These are phyloP conservation scores for Druon quercuslanigerum DNA, from an alignment of 1,140 invertebrate genomes.

Conservation along the genomic window DNA sequence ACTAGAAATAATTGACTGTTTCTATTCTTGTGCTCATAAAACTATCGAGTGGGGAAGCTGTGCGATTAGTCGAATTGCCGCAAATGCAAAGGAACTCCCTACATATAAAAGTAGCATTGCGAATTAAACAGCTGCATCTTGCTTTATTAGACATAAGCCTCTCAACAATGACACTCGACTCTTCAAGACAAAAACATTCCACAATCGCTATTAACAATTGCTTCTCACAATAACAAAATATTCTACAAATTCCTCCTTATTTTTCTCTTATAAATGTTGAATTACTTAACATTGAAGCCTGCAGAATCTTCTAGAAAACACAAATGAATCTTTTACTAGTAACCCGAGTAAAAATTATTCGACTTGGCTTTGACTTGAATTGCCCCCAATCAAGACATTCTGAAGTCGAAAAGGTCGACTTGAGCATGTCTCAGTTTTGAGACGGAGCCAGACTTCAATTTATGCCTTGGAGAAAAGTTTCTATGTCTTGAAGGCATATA, in stretches of 20 bases:
- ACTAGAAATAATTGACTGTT: slow-evolving; percentile 15
- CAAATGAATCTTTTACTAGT: no score
- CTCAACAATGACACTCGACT: neutral
- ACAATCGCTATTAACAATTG: neutral
- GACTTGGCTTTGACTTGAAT: no score
- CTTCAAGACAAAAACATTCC: neutral
- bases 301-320: neutral
- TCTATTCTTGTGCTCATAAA: slow-evolving; percentile 1
- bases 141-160: slow-evolving; percentile 3
- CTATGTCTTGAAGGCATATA: no score
- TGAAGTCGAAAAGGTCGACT: no score
- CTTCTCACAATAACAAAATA: neutral
- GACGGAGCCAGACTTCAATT: no score
- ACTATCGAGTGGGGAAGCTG: slow-evolving; percentile 32
- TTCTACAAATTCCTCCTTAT: neutral
- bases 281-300: neutral
- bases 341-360: no score
- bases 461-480: no score
- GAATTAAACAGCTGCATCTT: slow-evolving; percentile 57
- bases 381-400: no score
- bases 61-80: slow-evolving; percentile 44
- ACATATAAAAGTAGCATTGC: slow-evolving; percentile 38
- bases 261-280: neutral
- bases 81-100: slow-evolving; percentile 32
- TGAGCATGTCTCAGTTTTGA: no score